Evolutionary conservation across 2,797 vertebrate species (phyloP).

Genomic region (Xyrichtys novacula): DNA sequence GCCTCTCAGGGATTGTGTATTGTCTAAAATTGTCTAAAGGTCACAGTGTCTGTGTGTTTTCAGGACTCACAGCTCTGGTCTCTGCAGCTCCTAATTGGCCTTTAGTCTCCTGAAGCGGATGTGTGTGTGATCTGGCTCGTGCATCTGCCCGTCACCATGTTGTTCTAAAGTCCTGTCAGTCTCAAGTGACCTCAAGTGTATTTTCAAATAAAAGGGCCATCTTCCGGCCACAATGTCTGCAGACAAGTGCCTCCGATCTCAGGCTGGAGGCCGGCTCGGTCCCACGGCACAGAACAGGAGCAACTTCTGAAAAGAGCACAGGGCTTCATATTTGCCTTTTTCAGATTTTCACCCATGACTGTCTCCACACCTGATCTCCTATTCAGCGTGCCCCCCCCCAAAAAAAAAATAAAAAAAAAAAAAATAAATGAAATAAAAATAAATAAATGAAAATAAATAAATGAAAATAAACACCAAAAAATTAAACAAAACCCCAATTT

Average conservation of each 20-base stretch:
- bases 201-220: constrained; percentile 76
- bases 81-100: constrained; percentile 64
- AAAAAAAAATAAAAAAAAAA: too few species aligned
- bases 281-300: constrained; percentile 35
- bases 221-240: constrained; percentile 78
- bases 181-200: constrained; percentile 50
- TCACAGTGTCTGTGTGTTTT: constrained; percentile 22
- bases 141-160: constrained; percentile 42
- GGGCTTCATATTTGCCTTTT: constrained; percentile 25
- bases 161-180: constrained; percentile 44
- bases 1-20: constrained; percentile 29
- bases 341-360: neutral
- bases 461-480: too few species aligned
- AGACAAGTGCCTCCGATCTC: constrained; percentile 79
- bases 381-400: neutral
- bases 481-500: too few species aligned
- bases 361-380: neutral
- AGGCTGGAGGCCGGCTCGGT: constrained; percentile 56
- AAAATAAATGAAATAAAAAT: too few species aligned
- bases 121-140: constrained; percentile 42
- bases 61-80: constrained; percentile 19
- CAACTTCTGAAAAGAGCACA: constrained; percentile 45
- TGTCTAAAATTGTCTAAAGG: constrained; percentile 60
- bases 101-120: constrained; percentile 58
- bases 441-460: too few species aligned